Evolutionary conservation across 2,888 invertebrate species (phyloP).

Genomic region (Ceriagrion tenellum): DNA sequence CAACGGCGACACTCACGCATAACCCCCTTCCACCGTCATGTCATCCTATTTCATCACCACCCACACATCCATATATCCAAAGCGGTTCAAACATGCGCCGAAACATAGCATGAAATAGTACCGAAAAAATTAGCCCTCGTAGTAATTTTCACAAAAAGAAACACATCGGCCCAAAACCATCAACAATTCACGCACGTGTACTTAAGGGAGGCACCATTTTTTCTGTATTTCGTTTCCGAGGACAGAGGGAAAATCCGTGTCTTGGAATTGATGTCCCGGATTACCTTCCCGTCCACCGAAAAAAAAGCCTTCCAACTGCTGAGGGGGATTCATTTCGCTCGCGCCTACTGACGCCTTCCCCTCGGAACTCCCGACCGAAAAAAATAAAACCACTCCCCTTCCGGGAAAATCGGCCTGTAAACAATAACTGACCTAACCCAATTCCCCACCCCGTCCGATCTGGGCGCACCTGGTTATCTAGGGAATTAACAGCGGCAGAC

Average conservation of each 20-base stretch:
- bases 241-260: neutral
- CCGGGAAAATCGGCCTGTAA: neutral
- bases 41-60: too few species aligned
- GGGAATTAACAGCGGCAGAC: conserved; percentile 11
- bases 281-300: neutral
- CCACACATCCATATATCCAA: too few species aligned
- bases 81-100: neutral
- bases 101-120: neutral
- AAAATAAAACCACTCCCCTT: neutral
- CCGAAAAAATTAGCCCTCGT: neutral
- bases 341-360: neutral
- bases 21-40: too few species aligned
- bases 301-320: neutral
- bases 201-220: neutral
- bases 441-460: neutral
- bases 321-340: neutral
- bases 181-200: neutral
- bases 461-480: conserved; percentile 16
- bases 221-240: neutral
- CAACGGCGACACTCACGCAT: too few species aligned
- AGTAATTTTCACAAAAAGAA: neutral
- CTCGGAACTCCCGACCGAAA: neutral
- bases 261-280: neutral
- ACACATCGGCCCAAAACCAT: neutral
- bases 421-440: conserved; percentile 58